These are phyloP conservation scores for Malachius bipustulatus DNA, from an alignment of 2,888 invertebrate genomes.

Conservation along the genomic window DNA sequence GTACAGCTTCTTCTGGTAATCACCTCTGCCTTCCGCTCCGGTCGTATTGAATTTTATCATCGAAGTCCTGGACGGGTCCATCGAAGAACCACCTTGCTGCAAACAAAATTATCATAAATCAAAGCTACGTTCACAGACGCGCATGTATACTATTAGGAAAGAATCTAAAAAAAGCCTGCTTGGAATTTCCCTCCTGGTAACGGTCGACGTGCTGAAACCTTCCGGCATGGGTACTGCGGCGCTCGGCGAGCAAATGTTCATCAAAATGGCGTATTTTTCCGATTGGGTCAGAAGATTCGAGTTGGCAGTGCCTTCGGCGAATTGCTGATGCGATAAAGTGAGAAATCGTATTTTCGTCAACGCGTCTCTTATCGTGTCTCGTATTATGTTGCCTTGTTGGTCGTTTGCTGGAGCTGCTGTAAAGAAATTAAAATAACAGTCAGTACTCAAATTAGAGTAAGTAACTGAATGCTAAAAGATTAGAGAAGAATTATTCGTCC, in stretches of 20 bases:
- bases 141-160: too few relatives aligned
- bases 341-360: conserved; percentile 69
- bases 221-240: conserved; percentile 60
- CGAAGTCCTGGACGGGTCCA: conserved; percentile 32
- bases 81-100: conserved; percentile 25
- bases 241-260: conserved; percentile 66
- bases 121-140: too few relatives aligned
- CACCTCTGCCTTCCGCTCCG: conserved; percentile 22
- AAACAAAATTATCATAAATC: too few relatives aligned
- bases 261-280: conserved; percentile 68
- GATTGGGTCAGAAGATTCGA: conserved; percentile 62
- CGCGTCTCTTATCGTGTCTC: conserved; percentile 47
- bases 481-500: too few relatives aligned
- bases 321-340: conserved; percentile 67
- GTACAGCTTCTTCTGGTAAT: conserved; percentile 44
- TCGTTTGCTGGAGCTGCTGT: not conserved
- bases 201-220: conserved; percentile 52
- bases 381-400: conserved; percentile 16
- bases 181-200: conserved; percentile 39
- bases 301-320: conserved; percentile 70
- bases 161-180: too few relatives aligned
- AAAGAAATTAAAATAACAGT: conserved; percentile 1
- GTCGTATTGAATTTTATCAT: conserved; percentile 30
- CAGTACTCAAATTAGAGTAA: too few relatives aligned
- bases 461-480: too few relatives aligned